Base-by-base conservation (phyloP, 1,140 invertebrate genomes). In the Heterodera schachtii region DNA sequence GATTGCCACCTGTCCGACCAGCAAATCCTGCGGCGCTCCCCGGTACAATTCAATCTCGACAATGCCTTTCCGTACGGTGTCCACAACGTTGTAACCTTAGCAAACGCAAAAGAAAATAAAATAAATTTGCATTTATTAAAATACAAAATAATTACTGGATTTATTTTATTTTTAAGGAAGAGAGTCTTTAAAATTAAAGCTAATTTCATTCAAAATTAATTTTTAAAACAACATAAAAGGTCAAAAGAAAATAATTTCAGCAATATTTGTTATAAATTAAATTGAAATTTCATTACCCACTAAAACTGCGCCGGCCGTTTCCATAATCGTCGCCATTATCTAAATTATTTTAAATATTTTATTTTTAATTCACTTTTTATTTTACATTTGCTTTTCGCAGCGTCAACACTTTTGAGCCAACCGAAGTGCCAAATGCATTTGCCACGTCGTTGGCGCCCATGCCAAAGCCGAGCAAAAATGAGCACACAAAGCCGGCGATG, bases 371-470 rank as follows among this genome's bases (percentile, higher is more conserved):
- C 19, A 83, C 44, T 57, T 57, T 47, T 78, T 31, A 31, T 31
- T 52, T 64, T 64, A 83, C 44, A 60, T 84, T 84, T 44, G 83
- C 83, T 60, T 60, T 41, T 78, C 66, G 73, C 6, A 86, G 46
- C 7, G 71, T 57, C 3, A 86, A 47, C 31, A 84, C 85, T 60
- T 87, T 87, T 3, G 86, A 87, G 11, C 97, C 97, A 13, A 98
- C 96, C 76, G 95, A 96, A 5, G 97, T 98, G 0, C 96, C 97
- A 90, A 98, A 98, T 9, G 95, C 96, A 90, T 99, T 99, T 71
- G 97, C 96, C 44, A 85, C 84, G 79, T 98, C 96, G 90, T 99
- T 99, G 46, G 96, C 96, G 41, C 97, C 96, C 87, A 98, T 97
- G 41, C 96, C 96, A 91, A 98, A 97, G 47, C 96, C 95, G 90